A percentile compares a stretch with the other conserved stretches of the same genome.
Evolutionary conservation across 1,140 invertebrate species (phyloP).

Genomic region (Drosophila biarmipes): DNA sequence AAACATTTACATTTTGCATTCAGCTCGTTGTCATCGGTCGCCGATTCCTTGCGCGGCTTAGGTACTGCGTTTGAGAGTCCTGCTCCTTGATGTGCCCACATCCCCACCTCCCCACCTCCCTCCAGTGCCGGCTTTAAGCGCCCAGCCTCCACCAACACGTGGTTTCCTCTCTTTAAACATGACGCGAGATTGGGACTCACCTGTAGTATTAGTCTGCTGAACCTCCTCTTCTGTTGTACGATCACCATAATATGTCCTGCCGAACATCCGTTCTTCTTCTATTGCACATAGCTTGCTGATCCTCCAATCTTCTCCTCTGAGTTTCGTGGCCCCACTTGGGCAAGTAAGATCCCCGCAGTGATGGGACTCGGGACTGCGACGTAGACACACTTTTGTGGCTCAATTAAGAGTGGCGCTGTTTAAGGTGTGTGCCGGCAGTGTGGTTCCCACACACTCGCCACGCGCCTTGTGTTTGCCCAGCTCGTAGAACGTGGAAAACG

Average conservation of each 20-base stretch:
- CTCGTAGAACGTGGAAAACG: too few relatives aligned
- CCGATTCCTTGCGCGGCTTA: conserved; percentile 41
- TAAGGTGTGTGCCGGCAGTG: neutral
- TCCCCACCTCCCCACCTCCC: neutral
- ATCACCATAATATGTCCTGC: too few relatives aligned
- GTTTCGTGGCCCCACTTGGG: too few relatives aligned
- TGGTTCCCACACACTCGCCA: neutral
- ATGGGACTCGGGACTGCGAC: too few relatives aligned
- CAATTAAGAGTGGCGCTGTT: neutral
- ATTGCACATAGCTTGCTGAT: too few relatives aligned
- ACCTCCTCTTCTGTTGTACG: too few relatives aligned
- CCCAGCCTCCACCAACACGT: neutral
- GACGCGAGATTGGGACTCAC: too few relatives aligned
- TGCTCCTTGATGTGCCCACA: neutral
- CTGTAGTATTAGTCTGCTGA: too few relatives aligned
- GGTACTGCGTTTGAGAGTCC: conserved; percentile 16
- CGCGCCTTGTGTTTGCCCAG: neutral
- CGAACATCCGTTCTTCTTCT: neutral
- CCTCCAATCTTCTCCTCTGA: too few relatives aligned
- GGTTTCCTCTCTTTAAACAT: neutral
- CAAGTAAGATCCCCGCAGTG: too few relatives aligned
- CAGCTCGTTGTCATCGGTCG: conserved; percentile 63
- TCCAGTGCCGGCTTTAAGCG: neutral
- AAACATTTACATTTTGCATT: conserved; percentile 74
- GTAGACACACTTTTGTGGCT: neutral